Conservation (phyloP, 2,113 vertebrate genomes). For the Hemiprocne comata region DNA sequence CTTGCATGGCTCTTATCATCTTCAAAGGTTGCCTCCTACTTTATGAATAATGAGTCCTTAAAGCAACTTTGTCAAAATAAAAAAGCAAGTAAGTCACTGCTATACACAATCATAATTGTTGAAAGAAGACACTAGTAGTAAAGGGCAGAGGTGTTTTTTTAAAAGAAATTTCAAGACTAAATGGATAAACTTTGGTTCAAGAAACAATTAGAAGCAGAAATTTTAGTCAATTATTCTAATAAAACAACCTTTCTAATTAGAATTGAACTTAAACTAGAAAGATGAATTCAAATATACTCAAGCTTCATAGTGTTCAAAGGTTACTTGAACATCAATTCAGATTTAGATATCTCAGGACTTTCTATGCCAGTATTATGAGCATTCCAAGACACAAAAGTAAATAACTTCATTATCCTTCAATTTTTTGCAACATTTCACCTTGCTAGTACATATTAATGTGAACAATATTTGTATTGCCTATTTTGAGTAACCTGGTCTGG, state of each 20-base stretch:
- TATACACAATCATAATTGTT: neutral
- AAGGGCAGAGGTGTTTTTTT: neutral
- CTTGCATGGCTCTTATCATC: slow-evolving; percentile 12
- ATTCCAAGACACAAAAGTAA: neutral
- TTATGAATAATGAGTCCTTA: slow-evolving; percentile 53
- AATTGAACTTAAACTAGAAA: neutral
- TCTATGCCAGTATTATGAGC: neutral
- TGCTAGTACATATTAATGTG: neutral
- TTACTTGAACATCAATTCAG: neutral
- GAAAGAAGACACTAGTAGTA: neutral
- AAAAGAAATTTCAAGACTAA: neutral
- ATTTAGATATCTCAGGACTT: neutral
- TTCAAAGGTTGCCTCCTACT: slow-evolving; percentile 55
- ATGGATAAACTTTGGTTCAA: neutral
- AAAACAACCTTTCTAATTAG: neutral
- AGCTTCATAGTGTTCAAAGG: neutral
- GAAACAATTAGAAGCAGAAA: neutral
- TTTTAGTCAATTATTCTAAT: neutral
- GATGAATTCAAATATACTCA: neutral
- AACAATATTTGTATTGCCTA: neutral
- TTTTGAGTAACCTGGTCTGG: neutral
- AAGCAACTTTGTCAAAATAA: slow-evolving; percentile 51
- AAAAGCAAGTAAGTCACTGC: neutral
- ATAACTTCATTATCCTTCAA: neutral
- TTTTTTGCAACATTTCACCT: neutral